A percentile compares a stretch with the other conserved stretches of the same genome.
These are phyloP conservation scores for Platerodrilus igneus DNA, from an alignment of 2,888 invertebrate species.

Conservation along the genomic window DNA sequence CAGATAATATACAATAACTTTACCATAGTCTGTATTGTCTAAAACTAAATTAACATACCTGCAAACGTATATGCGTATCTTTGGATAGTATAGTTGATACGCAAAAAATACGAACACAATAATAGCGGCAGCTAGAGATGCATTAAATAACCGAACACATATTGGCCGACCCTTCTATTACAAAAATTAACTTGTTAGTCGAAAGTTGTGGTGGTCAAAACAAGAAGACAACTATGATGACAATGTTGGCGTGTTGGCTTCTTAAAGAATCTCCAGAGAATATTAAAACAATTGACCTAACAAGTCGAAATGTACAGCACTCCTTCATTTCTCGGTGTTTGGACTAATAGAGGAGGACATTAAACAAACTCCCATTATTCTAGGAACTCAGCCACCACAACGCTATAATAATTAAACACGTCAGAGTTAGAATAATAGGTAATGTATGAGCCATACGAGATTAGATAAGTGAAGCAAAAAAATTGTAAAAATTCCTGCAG, in stretches of 20 bases:
- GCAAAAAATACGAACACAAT: slow-evolving; percentile 14
- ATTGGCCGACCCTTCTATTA: background rate
- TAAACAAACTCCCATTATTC: no score
- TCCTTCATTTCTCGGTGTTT: no score
- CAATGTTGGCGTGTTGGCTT: slow-evolving; percentile 1
- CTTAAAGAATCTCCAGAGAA: background rate
- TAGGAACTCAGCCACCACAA: no score
- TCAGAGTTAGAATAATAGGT: background rate
- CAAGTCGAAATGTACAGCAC: no score
- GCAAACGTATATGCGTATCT: slow-evolving; percentile 8
- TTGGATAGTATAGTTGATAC: slow-evolving; percentile 7
- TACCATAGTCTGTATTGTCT: slow-evolving; percentile 11
- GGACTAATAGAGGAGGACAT: background rate
- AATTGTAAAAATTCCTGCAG: no score
- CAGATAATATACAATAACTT: slow-evolving; percentile 14
- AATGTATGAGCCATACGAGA: no score
- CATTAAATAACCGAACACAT: slow-evolving; percentile 1
- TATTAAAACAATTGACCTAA: background rate
- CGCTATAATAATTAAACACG: slow-evolving; percentile 1
- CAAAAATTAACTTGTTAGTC: no score
- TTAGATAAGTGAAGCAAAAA: no score
- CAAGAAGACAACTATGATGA: no score
- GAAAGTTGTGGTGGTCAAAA: no score
- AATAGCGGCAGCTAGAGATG: slow-evolving; percentile 9
- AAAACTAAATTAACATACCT: slow-evolving; percentile 7